Evolutionary conservation across 2,113 vertebrate species (phyloP).

Genomic region (Oenanthe oenanthe): DNA sequence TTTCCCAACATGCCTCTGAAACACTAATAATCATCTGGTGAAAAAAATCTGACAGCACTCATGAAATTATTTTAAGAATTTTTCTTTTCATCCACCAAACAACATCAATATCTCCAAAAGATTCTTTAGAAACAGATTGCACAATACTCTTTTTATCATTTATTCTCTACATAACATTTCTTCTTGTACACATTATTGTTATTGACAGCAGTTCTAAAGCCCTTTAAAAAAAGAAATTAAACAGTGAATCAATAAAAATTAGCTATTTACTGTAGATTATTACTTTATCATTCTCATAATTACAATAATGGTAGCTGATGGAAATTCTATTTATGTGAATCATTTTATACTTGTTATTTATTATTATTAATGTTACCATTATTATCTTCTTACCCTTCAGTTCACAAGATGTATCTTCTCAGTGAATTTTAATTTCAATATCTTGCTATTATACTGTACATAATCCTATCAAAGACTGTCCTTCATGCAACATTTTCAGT

Average conservation of each 20-base stretch:
- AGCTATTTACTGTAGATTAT: conserved; percentile 88
- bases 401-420: conserved; percentile 87
- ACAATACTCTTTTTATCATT: conserved; percentile 38
- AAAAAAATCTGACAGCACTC: conserved; percentile 54
- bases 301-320: conserved; percentile 83
- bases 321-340: conserved; percentile 87
- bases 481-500: conserved; percentile 92
- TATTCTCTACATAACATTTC: conserved; percentile 49
- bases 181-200: conserved; percentile 65
- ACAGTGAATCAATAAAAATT: conserved; percentile 87
- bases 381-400: conserved; percentile 85
- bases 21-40: conserved; percentile 11
- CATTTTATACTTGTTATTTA: conserved; percentile 93
- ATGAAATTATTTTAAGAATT: conserved; percentile 46
- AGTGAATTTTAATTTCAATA: conserved; percentile 93
- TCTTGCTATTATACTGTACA: conserved; percentile 86
- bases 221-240: conserved; percentile 74
- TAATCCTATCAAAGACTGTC: conserved; percentile 91
- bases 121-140: conserved; percentile 51
- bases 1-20: conserved; percentile 45
- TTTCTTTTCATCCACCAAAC: conserved; percentile 40
- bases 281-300: conserved; percentile 87
- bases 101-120: conserved; percentile 56
- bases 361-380: conserved; percentile 84
- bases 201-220: conserved; percentile 76